phyloP scores from a whole-genome alignment of 2,113 vertebrate species.

The Lamprologus speciosus region DNA sequence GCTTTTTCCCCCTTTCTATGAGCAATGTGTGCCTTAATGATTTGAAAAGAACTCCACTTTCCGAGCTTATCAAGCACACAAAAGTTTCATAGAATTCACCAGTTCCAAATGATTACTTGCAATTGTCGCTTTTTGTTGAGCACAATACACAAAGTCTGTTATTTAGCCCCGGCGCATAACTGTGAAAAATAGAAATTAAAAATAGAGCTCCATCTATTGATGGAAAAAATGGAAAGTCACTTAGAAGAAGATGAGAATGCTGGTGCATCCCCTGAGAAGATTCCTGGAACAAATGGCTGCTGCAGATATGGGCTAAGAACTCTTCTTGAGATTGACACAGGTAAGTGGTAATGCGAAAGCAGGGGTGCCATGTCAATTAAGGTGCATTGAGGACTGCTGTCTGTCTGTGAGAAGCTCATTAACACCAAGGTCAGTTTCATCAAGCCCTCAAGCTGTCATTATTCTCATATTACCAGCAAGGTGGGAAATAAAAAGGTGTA shows the following conservation, averaged over 20 bases:
- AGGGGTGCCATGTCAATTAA: slow-evolving; percentile 57
- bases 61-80: not conserved
- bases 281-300: slow-evolving; percentile 42
- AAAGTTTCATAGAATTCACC: not conserved
- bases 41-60: slow-evolving; percentile 1
- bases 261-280: slow-evolving; percentile 9
- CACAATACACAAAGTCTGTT: slow-evolving; percentile 24
- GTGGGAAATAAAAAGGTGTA: slow-evolving; percentile 18
- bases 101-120: slow-evolving; percentile 26
- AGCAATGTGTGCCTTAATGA: not conserved
- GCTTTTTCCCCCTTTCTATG: fast-evolving
- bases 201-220: not conserved
- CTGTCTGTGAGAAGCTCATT: slow-evolving; percentile 66
- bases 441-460: slow-evolving; percentile 56
- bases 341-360: slow-evolving; percentile 55
- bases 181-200: slow-evolving; percentile 18
- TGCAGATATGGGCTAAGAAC: slow-evolving; percentile 39
- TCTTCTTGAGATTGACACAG: slow-evolving; percentile 59
- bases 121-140: slow-evolving; percentile 27
- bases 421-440: slow-evolving; percentile 72
- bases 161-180: not conserved
- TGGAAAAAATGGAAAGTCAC: slow-evolving; percentile 22
- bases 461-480: slow-evolving; percentile 45
- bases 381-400: slow-evolving; percentile 8
- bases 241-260: slow-evolving; percentile 32